Evolutionary conservation across 2,797 vertebrate species (phyloP), one percentile per base, ranked within the genome.

Genomic region (Diplodus puntazzo): DNA sequence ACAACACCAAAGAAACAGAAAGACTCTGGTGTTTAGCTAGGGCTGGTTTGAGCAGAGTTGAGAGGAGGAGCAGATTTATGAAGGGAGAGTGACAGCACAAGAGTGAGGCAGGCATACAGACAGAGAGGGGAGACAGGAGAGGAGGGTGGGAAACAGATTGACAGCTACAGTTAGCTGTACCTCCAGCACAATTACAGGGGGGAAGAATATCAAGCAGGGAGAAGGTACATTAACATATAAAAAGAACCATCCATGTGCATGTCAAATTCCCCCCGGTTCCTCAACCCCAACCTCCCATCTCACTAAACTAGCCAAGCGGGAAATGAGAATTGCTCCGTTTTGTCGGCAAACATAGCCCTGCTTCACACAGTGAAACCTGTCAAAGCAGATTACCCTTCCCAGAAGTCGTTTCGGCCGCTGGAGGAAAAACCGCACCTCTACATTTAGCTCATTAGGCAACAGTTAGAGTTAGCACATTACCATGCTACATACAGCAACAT

Each of bases 321-420:
- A 93, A 95, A 95, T 92, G 91, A 89, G 83, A 91, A 76, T 48
- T 30, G 2, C 79, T 88, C 71, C 21, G 50, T 76, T 82, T 23
- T 63, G 59, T 58, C 25, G 50, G 76, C 62, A 78, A n/a, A 30
- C 65, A 39, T 11, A 59, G 23, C 13, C 18, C 2, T 43, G 58
- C 48, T 25, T 73, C 67, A 52, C 64, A 69, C 62, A 12, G 11
- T 62, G 17, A 75, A 58, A 62, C 42, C 76, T 64, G 68, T 75
- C 75, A 58, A 46, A 61, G 75, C 12, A 59, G 49, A 81, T 68
- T 52, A 82, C 0, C 1, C 55, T 30, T 59, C 73, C 39, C 13
- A 23, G 69, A 77, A 1, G 1, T 49, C 20, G 61, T 46, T 49
- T 34, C 17, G 23, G 16, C 16, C 53, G 54, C 50, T 20, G 27